phyloP scores from a whole-genome alignment of 2,797 vertebrate species.

The Poliocrania exsul region DNA sequence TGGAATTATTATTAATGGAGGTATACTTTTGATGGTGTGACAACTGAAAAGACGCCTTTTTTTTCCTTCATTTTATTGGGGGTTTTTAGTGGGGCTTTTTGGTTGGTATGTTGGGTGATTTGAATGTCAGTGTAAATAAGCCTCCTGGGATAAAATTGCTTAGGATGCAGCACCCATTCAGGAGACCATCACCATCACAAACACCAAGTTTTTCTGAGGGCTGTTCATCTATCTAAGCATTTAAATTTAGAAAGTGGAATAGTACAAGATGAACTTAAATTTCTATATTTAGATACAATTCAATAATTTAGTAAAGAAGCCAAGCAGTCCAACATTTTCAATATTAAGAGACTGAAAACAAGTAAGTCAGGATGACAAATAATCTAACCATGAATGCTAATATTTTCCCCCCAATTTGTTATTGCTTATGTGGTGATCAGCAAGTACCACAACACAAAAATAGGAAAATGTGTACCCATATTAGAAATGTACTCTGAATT shows the following conservation, averaged over 20 bases:
- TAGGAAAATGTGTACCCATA: rapidly evolving
- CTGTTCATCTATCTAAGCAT: background rate
- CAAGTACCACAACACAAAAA: background rate
- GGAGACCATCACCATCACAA: background rate
- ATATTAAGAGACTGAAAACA: background rate
- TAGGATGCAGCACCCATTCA: background rate
- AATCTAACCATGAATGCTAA: background rate
- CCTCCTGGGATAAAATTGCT: background rate
- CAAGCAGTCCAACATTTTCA: background rate
- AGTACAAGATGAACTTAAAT: background rate
- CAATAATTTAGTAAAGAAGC: background rate
- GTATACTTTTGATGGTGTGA: background rate
- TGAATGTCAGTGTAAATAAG: background rate
- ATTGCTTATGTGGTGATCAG: background rate
- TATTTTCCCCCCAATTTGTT: background rate
- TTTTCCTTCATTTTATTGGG: background rate
- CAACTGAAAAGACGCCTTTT: rapidly evolving
- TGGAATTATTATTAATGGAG: background rate
- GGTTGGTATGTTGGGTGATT: background rate
- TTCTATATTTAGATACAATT: background rate
- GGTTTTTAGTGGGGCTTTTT: rapidly evolving
- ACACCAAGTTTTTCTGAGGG: rapidly evolving
- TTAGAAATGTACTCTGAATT: background rate
- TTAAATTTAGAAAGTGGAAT: background rate
- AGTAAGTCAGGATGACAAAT: background rate